Percentiles rank a stretch among this genome's conserved stretches.
phyloP scores from a whole-genome alignment of 1,140 invertebrate species.

The Coptotermes formosanus region DNA sequence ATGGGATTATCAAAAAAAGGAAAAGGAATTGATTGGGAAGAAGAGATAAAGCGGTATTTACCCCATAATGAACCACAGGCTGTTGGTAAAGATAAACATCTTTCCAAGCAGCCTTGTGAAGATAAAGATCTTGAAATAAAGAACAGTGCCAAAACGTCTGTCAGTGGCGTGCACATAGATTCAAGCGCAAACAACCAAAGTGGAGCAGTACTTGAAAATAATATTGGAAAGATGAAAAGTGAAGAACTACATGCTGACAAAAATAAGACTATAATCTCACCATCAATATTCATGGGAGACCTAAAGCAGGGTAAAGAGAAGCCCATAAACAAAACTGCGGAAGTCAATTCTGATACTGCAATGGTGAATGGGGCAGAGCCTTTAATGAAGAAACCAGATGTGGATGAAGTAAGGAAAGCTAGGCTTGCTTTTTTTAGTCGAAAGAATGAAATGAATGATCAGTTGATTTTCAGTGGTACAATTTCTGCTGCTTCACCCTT shows the following conservation, averaged over 20 bases:
- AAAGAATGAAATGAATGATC: constrained; percentile 27
- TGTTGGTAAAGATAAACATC: too few relatives aligned
- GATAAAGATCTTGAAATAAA: neutral
- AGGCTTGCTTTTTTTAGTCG: constrained; percentile 43
- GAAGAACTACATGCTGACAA: neutral
- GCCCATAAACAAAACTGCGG: neutral
- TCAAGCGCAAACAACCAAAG: neutral
- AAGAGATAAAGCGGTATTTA: constrained; percentile 38
- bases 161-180: neutral
- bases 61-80: neutral
- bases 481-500: neutral
- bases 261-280: constrained; percentile 32
- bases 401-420: constrained; percentile 45
- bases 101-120: neutral
- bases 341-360: neutral
- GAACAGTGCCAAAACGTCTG: neutral
- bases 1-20: neutral
- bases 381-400: constrained; percentile 36
- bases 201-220: neutral
- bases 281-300: constrained; percentile 38
- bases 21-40: constrained; percentile 36
- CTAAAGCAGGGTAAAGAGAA: constrained; percentile 26
- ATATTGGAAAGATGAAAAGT: neutral
- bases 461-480: constrained; percentile 37
- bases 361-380: neutral